phyloP scores from a whole-genome alignment of 2,797 vertebrate species.

The Sebastes minor region DNA sequence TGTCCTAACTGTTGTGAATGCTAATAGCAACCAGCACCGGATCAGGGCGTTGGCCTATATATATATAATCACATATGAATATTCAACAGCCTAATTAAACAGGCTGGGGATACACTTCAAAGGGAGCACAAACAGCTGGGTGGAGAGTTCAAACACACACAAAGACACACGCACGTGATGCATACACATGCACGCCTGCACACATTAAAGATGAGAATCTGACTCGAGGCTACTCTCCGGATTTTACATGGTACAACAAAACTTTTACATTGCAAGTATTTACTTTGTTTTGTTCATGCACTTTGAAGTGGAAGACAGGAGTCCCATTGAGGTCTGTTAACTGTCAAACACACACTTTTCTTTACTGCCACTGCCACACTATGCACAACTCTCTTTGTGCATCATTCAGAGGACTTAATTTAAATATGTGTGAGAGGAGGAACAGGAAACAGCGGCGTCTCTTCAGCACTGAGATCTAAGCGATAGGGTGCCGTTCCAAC shows the following conservation, averaged over 20 bases:
- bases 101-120: constrained; percentile 60
- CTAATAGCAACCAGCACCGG: constrained; percentile 23
- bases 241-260: constrained; percentile 23
- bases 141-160: constrained; percentile 44
- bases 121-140: constrained; percentile 62
- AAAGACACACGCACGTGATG: not conserved
- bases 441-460: constrained; percentile 21
- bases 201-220: constrained; percentile 7
- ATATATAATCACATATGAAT: constrained; percentile 69
- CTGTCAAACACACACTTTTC: constrained; percentile 6
- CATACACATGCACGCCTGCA: not conserved
- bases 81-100: constrained; percentile 78
- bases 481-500: not conserved
- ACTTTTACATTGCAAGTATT: constrained; percentile 30
- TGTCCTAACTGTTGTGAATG: constrained; percentile 25
- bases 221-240: constrained; percentile 4
- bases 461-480: constrained; percentile 8
- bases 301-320: constrained; percentile 28
- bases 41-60: constrained; percentile 67
- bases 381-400: not conserved
- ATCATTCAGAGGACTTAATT: not conserved
- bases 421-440: constrained; percentile 16
- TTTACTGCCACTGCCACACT: not conserved
- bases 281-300: not conserved
- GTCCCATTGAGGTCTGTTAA: constrained; percentile 8